Percentiles rank a stretch among this genome's conserved stretches.
Evolutionary conservation across 2,797 vertebrate species (phyloP).

Genomic region (Notolepis coatsorum): DNA sequence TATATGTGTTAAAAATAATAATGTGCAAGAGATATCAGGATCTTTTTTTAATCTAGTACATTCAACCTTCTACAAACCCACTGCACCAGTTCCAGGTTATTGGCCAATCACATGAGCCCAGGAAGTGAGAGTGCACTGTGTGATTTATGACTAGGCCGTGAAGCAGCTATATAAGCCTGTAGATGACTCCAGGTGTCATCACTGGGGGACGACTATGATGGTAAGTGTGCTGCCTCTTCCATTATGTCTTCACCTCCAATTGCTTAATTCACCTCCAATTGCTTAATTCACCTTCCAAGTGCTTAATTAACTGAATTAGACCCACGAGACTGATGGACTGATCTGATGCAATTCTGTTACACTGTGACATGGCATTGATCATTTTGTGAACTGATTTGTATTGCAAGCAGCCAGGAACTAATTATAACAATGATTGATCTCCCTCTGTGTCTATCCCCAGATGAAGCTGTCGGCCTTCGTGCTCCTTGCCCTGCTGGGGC

Average conservation of each 20-base stretch:
- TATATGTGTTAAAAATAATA: no score
- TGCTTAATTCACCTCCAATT: neutral
- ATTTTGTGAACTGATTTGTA: neutral
- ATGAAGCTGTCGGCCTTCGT: slow-evolving; percentile 61
- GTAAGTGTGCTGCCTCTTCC: slow-evolving; percentile 52
- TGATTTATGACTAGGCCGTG: slow-evolving; percentile 61
- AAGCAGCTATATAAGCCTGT: slow-evolving; percentile 59
- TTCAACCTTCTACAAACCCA: neutral
- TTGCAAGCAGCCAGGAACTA: no score
- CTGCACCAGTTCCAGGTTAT: slow-evolving; percentile 10
- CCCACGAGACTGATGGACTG: neutral
- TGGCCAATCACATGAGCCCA: slow-evolving; percentile 5
- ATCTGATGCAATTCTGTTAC: neutral
- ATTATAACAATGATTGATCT: neutral
- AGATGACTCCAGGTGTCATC: slow-evolving; percentile 26
- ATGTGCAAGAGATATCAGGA: no score
- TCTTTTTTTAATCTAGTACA: no score
- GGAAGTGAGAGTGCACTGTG: slow-evolving; percentile 17
- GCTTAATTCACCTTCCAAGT: neutral
- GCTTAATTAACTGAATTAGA: neutral
- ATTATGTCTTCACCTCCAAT: neutral
- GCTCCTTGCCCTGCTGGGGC: slow-evolving; percentile 51
- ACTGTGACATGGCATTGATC: neutral
- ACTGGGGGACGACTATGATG: slow-evolving; percentile 36
- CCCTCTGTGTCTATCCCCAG: slow-evolving; percentile 25